A percentile compares a stretch with the other conserved stretches of the same genome.
Evolutionary conservation across 2,888 invertebrate species (phyloP).

Genomic region (Lamellibrachia columna): DNA sequence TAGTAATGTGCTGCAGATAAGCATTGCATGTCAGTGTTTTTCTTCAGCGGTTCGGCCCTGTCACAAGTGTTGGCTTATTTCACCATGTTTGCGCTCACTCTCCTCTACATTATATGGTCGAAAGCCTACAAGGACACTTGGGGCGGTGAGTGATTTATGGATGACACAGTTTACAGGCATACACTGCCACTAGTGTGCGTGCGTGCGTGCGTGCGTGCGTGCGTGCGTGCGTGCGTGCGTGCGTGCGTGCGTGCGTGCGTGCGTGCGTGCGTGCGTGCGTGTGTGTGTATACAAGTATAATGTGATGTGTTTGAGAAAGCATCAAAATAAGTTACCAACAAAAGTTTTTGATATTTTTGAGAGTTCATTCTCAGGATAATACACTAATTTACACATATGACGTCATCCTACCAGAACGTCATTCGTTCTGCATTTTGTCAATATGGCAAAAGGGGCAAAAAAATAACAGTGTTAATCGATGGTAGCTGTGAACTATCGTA

Average conservation of each 20-base stretch:
- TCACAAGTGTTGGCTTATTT: conserved; percentile 39
- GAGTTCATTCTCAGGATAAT: not conserved
- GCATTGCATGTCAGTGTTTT: not conserved
- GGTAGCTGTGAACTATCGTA: no score
- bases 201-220: no score
- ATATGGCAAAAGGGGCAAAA: no score
- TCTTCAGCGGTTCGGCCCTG: conserved; percentile 44
- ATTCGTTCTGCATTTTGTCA: no score
- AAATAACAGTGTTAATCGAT: no score
- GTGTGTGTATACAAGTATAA: no score
- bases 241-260: no score
- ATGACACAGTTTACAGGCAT: not conserved
- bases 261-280: no score
- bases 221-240: no score
- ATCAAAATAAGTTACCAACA: not conserved
- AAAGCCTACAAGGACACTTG: conserved; percentile 42
- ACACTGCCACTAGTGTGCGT: no score
- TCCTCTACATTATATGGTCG: conserved; percentile 38
- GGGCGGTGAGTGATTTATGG: conserved; percentile 36
- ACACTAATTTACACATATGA: no score
- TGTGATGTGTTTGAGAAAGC: not conserved
- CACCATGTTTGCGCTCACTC: conserved; percentile 37
- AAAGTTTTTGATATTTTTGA: not conserved
- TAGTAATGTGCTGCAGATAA: not conserved
- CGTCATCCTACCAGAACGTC: no score